Percentiles rank a stretch among this genome's conserved stretches.
Conservation (phyloP, 2,888 invertebrate species). For the Drosophila rellima region DNA sequence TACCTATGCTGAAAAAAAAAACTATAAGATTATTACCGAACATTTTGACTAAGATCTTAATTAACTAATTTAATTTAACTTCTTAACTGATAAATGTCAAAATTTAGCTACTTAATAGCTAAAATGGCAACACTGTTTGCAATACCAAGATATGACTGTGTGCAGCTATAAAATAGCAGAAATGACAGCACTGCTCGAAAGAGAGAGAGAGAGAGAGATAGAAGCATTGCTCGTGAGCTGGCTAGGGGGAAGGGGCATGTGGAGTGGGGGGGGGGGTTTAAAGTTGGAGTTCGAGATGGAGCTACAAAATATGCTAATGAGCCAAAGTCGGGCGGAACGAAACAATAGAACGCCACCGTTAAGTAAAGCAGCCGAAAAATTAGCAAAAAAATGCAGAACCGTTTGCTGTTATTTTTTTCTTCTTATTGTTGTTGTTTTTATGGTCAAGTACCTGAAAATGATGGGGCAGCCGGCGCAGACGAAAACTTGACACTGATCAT, state of each 20-base stretch:
- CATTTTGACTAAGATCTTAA: no score
- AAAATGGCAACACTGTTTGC: not conserved
- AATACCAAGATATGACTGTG: not conserved
- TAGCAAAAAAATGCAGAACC: slow-evolving; percentile 57
- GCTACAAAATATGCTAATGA: slow-evolving; percentile 72
- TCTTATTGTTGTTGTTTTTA: slow-evolving; percentile 28
- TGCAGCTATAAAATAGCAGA: not conserved
- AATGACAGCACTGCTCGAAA: not conserved
- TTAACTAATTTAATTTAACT: no score
- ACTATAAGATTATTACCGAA: no score
- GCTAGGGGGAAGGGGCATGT: not conserved
- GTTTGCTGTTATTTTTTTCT: slow-evolving; percentile 16
- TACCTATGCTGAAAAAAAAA: no score
- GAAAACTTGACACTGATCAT: slow-evolving; percentile 85
- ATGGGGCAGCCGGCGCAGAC: slow-evolving; percentile 54
- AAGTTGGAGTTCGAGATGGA: slow-evolving; percentile 18
- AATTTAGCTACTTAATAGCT: not conserved
- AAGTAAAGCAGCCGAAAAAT: slow-evolving; percentile 70
- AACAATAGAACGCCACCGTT: slow-evolving; percentile 69
- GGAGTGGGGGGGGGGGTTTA: not conserved
- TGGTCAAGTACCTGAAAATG: slow-evolving; percentile 78
- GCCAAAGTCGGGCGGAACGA: slow-evolving; percentile 56
- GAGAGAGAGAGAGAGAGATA: not conserved
- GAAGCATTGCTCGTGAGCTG: slow-evolving; percentile 1
- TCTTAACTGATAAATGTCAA: no score